These are phyloP conservation scores for Nothura maculosa DNA, from an alignment of 2,797 vertebrate species.

Conservation along the genomic window DNA sequence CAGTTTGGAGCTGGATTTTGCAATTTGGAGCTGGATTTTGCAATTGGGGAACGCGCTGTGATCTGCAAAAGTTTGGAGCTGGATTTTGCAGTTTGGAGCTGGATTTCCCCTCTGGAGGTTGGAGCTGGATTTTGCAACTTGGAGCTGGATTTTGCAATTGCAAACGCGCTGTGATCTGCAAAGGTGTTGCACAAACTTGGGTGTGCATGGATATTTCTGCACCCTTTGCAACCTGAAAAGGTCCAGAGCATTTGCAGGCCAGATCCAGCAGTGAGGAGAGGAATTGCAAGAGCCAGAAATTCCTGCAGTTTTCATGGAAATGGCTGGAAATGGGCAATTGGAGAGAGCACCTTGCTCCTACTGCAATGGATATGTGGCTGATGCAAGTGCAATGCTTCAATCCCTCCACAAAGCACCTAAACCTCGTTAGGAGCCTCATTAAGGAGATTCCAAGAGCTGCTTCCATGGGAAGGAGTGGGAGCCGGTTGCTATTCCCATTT, in stretches of 20 bases:
- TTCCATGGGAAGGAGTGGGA: no score
- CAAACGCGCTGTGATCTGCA: no score
- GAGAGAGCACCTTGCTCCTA: neutral
- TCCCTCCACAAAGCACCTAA: no score
- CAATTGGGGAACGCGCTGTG: rapidly evolving
- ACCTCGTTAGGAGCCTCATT: no score
- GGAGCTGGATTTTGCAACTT: rapidly evolving
- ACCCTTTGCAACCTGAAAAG: neutral
- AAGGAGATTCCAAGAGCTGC: no score
- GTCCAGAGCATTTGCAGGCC: neutral
- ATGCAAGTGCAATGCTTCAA: no score
- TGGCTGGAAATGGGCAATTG: no score
- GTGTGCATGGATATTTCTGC: neutral
- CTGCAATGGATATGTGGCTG: neutral
- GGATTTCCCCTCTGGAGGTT: no score
- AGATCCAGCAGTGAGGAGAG: neutral
- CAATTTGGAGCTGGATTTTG: rapidly evolving
- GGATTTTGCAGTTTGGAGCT: rapidly evolving
- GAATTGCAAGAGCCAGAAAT: neutral
- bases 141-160: rapidly evolving
- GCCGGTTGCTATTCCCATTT: no score
- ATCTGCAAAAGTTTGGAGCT: rapidly evolving
- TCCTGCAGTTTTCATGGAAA: neutral
- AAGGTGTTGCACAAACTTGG: rapidly evolving
- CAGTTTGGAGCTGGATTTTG: neutral